phyloP scores from a whole-genome alignment of 2,888 invertebrate genomes.

The Odontocolon sp. region DNA sequence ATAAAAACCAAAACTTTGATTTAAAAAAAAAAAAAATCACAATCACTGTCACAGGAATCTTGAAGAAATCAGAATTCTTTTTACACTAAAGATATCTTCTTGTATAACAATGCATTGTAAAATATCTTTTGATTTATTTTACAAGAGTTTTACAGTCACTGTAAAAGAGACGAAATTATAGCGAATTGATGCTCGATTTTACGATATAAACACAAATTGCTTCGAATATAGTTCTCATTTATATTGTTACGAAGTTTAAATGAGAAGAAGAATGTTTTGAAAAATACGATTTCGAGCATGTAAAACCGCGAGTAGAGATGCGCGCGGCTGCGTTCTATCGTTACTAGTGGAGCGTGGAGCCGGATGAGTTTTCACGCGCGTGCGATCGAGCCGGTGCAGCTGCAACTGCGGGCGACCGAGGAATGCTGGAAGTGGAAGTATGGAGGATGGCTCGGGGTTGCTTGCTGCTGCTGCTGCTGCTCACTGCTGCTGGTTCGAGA shows the following conservation, averaged over 20 bases:
- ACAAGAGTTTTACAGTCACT: too few species aligned
- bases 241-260: too few species aligned
- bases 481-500: slow-evolving; percentile 62
- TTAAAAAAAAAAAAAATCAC: background rate
- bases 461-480: slow-evolving; percentile 25
- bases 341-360: slow-evolving; percentile 2
- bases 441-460: slow-evolving; percentile 73
- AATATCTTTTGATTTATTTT: background rate
- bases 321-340: too few species aligned
- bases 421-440: slow-evolving; percentile 77
- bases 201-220: too few species aligned
- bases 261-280: too few species aligned
- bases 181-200: background rate
- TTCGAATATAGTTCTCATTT: background rate
- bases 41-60: background rate
- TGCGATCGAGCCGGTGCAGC: slow-evolving; percentile 72
- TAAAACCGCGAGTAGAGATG: slow-evolving; percentile 17
- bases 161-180: background rate
- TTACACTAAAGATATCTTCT: too few species aligned
- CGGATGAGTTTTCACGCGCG: slow-evolving; percentile 44
- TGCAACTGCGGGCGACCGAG: slow-evolving; percentile 76
- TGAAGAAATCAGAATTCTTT: too few species aligned
- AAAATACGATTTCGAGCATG: too few species aligned
- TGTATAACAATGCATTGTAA: background rate
- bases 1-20: too few species aligned